Evolutionary conservation across 2,888 invertebrate species (phyloP).

Genomic region (Caenorhabditis doughertyi): DNA sequence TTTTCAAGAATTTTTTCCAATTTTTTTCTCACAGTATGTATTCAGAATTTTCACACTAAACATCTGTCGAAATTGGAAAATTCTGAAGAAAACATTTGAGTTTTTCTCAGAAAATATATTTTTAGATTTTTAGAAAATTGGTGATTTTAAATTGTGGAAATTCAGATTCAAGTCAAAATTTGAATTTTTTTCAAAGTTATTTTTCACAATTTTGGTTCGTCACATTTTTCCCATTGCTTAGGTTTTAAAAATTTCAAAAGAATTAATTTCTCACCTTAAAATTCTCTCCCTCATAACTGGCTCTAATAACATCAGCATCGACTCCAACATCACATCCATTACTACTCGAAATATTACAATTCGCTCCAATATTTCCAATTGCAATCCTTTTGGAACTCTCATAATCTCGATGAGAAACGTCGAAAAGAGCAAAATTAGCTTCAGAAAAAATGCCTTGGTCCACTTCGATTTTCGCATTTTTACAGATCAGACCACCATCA

Average conservation of each 20-base stretch:
- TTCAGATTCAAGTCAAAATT: too few relatives aligned
- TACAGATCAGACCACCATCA: conserved; percentile 12
- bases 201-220: too few relatives aligned
- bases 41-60: too few relatives aligned
- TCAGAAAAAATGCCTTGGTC: not conserved
- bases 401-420: conserved; percentile 19
- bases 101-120: too few relatives aligned
- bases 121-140: too few relatives aligned
- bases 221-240: not conserved
- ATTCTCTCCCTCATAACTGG: conserved; percentile 21
- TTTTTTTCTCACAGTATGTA: too few relatives aligned
- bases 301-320: conserved; percentile 10
- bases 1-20: too few relatives aligned
- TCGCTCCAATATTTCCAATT: conserved; percentile 14
- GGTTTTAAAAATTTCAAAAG: too few relatives aligned
- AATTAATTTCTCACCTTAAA: conserved; percentile 15
- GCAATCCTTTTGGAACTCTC: conserved; percentile 8
- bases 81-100: too few relatives aligned
- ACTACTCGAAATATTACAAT: not conserved
- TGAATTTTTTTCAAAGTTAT: too few relatives aligned
- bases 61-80: too few relatives aligned
- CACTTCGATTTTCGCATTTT: not conserved
- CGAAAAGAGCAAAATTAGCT: conserved; percentile 12
- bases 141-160: too few relatives aligned
- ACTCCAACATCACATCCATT: not conserved